Conservation (phyloP, 2,888 invertebrate genomes). For the Parnassius mnemosyne region DNA sequence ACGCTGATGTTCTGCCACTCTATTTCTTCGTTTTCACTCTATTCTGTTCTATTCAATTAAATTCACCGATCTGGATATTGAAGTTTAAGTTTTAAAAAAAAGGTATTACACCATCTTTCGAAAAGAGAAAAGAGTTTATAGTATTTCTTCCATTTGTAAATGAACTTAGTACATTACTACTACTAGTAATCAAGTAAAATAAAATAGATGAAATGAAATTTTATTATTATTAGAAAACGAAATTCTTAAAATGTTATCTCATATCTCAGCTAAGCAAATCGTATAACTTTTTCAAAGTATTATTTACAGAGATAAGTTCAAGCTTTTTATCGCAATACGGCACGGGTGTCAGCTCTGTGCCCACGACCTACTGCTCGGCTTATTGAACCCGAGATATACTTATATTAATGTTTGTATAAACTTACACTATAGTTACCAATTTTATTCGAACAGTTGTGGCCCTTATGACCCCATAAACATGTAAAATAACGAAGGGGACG, state of each 20-base stretch:
- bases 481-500: slow-evolving; percentile 32
- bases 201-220: too few relatives aligned
- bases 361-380: slow-evolving; percentile 46
- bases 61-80: too few relatives aligned
- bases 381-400: slow-evolving; percentile 32
- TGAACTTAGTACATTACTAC: too few relatives aligned
- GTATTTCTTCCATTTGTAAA: too few relatives aligned
- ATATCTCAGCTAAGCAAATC: slow-evolving; percentile 44
- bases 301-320: slow-evolving; percentile 15
- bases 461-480: slow-evolving; percentile 43
- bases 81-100: too few relatives aligned
- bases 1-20: too few relatives aligned
- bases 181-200: too few relatives aligned
- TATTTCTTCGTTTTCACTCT: too few relatives aligned
- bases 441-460: slow-evolving; percentile 40
- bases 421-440: slow-evolving; percentile 39
- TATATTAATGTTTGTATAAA: slow-evolving; percentile 27
- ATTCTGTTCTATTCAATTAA: too few relatives aligned
- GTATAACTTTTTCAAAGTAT: slow-evolving; percentile 43
- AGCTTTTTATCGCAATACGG: slow-evolving; percentile 48
- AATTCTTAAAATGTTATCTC: slow-evolving; percentile 36
- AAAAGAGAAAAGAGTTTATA: too few relatives aligned
- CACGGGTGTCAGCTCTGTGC: slow-evolving; percentile 65
- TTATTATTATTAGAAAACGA: too few relatives aligned
- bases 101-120: too few relatives aligned